Conservation (phyloP, 92 coral and sea anemone species). For the Pocillopora meandrina region DNA sequence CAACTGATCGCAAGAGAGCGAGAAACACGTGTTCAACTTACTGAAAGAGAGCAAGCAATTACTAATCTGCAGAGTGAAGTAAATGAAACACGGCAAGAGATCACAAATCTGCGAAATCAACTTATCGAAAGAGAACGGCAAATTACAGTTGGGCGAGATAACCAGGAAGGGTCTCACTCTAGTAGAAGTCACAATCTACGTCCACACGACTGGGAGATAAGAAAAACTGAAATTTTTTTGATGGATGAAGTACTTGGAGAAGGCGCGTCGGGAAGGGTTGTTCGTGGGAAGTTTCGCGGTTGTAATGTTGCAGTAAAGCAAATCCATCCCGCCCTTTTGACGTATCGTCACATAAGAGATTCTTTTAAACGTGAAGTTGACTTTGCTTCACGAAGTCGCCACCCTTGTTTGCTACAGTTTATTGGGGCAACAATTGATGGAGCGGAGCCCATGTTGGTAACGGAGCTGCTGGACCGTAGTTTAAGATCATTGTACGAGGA, state of each 20-base stretch:
- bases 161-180: not conserved
- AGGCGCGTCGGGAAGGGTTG: constrained; percentile 87
- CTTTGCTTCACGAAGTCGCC: constrained; percentile 86
- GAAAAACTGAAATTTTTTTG: constrained; percentile 64
- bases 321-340: constrained; percentile 69
- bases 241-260: constrained; percentile 64
- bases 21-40: not conserved
- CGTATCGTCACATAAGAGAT: constrained; percentile 63
- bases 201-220: constrained; percentile 78
- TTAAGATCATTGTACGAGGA: constrained; percentile 47
- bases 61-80: not conserved
- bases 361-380: constrained; percentile 83
- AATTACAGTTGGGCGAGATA: not conserved
- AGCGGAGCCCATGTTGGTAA: constrained; percentile 20
- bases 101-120: not conserved
- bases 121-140: not conserved
- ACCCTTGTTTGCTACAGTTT: too few relatives aligned
- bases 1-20: not conserved
- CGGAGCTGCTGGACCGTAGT: constrained; percentile 80
- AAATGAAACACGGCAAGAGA: not conserved
- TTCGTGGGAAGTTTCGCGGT: constrained; percentile 77
- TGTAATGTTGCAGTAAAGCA: constrained; percentile 81
- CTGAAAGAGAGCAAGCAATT: not conserved
- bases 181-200: not conserved
- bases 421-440: too few relatives aligned